Base-by-base conservation (phyloP, 2,113 vertebrate species). In the Bothrops jararaca region DNA sequence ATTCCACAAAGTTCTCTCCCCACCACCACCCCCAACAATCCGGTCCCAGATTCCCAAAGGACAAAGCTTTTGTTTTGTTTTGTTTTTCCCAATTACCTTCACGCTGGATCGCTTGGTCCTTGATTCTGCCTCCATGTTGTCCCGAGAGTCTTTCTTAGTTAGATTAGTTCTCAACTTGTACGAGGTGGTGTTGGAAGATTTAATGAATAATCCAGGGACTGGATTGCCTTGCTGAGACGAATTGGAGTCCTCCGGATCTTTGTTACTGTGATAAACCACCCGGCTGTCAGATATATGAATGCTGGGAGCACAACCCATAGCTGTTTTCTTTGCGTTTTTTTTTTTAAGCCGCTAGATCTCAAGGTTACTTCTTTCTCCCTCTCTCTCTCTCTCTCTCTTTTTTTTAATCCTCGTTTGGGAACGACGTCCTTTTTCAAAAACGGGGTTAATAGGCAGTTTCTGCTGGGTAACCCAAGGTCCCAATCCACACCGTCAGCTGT, bases 291-390 rank as follows among this genome's bases (percentile, higher is more conserved):
- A 99, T 97, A 98, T 97, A 98, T 98, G 98, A 97, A 99, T 99
- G 98, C 99, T 99, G 96, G 99, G 99, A 97, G 99, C 98, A 98
- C 99, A 99, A 98, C 99, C 99, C 99, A 99, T 99, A 98, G 98
- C 98, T 97, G 95, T 95, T 94, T 95, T 91, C 39, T 86, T 86
- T 26, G 48, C 48, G 23, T 5, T 87, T 20, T 26, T 95, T 94
- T 96, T 95, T 93, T 93, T 80, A 95, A 95, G 96, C 96, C 95
- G 85, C 93, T 90, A 95, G 93, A 97, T 96, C 95, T 97, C 95
- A 96, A 96, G 97, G 91, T 97, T 90, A 96, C 52, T 94, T 96
- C 94, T 95, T 92, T 96, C 92, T 96, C 95, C 97, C 94, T 95
- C 13, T 24, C 34, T 11, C 23, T 85, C 5, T 20, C 3, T 86